Conservation (phyloP, 1,140 invertebrate genomes). For the Archivesica marissinica region DNA sequence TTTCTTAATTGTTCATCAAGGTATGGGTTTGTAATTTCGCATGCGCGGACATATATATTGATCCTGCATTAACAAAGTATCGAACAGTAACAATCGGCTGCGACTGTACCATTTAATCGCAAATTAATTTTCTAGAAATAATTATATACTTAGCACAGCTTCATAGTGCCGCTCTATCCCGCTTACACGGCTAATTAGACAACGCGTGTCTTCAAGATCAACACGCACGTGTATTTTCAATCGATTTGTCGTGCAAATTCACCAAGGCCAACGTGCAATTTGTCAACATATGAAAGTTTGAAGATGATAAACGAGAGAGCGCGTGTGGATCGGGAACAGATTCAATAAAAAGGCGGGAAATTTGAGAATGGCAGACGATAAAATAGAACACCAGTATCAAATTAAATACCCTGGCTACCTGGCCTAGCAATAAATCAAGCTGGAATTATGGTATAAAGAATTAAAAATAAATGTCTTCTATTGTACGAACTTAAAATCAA, state of each 20-base stretch:
- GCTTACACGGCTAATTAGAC: conserved; percentile 17
- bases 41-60: no score
- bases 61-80: background rate
- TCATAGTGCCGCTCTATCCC: no score
- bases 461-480: conserved; percentile 30
- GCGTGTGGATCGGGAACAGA: background rate
- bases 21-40: no score
- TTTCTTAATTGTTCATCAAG: no score
- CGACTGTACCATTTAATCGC: background rate
- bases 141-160: background rate
- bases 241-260: conserved; percentile 5
- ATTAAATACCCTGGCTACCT: conserved; percentile 17
- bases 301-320: background rate
- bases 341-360: conserved; percentile 49
- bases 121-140: conserved; percentile 29
- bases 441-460: conserved; percentile 18
- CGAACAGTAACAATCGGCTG: background rate
- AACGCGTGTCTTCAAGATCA: background rate
- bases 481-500: conserved; percentile 7
- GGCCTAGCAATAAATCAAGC: conserved; percentile 10
- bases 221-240: conserved; percentile 11
- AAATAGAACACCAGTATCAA: conserved; percentile 23
- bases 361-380: conserved; percentile 30
- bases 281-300: conserved; percentile 28
- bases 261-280: background rate